Evolutionary conservation across 1,140 invertebrate species (phyloP), one percentile per base, ranked within the genome.

Genomic region (Drosophila carrolli): DNA sequence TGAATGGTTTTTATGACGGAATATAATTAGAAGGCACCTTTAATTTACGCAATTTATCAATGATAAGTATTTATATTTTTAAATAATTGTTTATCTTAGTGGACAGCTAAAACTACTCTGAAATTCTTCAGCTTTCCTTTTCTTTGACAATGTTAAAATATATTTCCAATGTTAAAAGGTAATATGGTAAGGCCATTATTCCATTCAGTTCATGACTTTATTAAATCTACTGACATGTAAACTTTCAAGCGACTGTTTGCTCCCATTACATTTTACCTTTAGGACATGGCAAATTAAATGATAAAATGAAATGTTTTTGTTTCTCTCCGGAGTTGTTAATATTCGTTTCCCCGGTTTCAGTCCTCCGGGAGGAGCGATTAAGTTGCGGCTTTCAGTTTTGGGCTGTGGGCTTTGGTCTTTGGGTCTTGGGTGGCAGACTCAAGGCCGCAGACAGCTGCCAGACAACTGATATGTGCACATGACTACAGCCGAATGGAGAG

Each of bases 391-490:
- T 88, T 80, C 67, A 80, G 82, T 78, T 81, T 78, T 71, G 53
- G 78, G 71, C n/a, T 4, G 6, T 32, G 29, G 29, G 29, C 6
- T 27, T 27, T 32, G 29, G 29, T 7, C 6, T 27, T 27, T 27
- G 40, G 5, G 14, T 62, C 59, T 47, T 60, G 46, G 47, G 65
- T 44, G 40, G 65, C 37, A 29, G 61, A 74, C 70, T 89, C 84
- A 89, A 89, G 84, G 84, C 83, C 88, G 83, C 88, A 91, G 88
- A 91, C 88, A 83, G 70, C 88, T 91, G 88, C 80, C 89, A 91
- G 89, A 91, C 88, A 85, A 83, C 88, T 91, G 88, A 91, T 91
- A 91, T 91, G 85, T 82, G 67, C 85, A 90, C 79, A 86, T 86
- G 86, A 88, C 54, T 76, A 72, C 82, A 81, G 66, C 47, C 60